Base-by-base conservation (phyloP, 2,113 vertebrate genomes). In the Clarias batrachus region DNA sequence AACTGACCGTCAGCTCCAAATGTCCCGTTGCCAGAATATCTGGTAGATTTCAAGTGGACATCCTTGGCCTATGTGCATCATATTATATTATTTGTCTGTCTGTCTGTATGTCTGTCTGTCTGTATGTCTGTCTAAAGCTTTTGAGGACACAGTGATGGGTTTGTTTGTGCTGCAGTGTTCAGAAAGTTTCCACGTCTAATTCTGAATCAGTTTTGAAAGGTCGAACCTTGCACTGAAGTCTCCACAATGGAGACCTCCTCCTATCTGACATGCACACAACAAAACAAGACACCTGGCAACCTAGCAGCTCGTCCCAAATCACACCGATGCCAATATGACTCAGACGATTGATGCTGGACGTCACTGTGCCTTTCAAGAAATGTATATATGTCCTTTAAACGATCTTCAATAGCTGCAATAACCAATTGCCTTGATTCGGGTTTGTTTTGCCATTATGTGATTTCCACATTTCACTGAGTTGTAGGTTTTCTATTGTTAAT, bases 201-300 rank as follows among this genome's bases (percentile, higher is more conserved):
- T 68, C 13, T 71, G n/a, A 90, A 88, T 83, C 88, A 89, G 63
- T 88, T 88, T 66, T 91, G 85, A 92, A 90, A 78, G 87, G 83
- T 65, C 25, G 54, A 89, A 60, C 86, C 70, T 71, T 63, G 17
- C 88, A 85, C 85, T 91, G 25, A 65, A 76, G 19, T 54, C 80
- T 71, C n/a, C 91, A 65, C 89, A 71, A 23, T 90, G 91, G 92
- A 93, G 37, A 81, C 71, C 48, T 89, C 87, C 80, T 86, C 84
- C 90, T 91, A 88, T 89, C 88, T 66, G 85, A 90, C 73, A 82
- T 68, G 48, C 63, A 74, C 83, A 59, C 65, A 85, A 68, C 83
- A 83, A 86, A 88, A 83, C 62, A 65, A 92, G 89, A 92, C 90
- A 92, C 87, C 85, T 80, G 66, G 83, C 91, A 91, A 48, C 30